Percentiles rank a stretch among this genome's conserved stretches.
These are phyloP conservation scores for Capromys pilorides DNA, from an alignment of 2,797 vertebrate genomes.

Conservation along the genomic window DNA sequence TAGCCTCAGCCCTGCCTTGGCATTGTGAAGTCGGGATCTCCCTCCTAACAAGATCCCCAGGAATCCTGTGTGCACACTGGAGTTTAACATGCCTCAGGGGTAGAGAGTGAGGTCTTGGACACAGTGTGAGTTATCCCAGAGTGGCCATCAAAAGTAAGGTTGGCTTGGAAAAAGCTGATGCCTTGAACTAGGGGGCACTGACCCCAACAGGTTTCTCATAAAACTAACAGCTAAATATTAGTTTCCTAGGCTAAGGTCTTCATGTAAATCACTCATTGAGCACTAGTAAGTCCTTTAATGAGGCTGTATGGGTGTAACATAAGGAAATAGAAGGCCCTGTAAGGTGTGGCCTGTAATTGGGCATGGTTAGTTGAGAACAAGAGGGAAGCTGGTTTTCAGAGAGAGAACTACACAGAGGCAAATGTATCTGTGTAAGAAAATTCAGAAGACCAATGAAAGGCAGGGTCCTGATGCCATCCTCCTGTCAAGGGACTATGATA, in stretches of 20 bases:
- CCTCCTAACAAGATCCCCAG: not conserved
- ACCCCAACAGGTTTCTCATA: not conserved
- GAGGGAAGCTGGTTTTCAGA: not conserved
- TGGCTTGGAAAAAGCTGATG: not conserved
- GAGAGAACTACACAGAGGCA: not conserved
- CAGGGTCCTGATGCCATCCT: not conserved
- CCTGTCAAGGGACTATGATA: not conserved
- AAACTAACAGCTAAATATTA: not conserved
- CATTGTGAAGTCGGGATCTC: not conserved
- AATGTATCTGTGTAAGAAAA: not conserved
- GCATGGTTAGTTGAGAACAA: not conserved
- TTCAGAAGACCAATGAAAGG: not conserved
- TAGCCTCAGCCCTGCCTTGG: not conserved
- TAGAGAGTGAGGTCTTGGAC: not conserved
- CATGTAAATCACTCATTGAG: not conserved
- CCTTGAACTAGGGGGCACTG: not conserved
- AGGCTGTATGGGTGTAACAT: not conserved
- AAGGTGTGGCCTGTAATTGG: not conserved
- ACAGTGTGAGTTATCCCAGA: not conserved
- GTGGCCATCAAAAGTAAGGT: not conserved
- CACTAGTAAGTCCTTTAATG: constrained; percentile 4
- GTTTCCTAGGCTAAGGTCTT: not conserved
- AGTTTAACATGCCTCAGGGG: not conserved
- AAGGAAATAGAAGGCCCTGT: not conserved
- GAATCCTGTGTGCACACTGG: not conserved